Conservation (phyloP, 2,888 invertebrate genomes). For the Mystacides longicornis region DNA sequence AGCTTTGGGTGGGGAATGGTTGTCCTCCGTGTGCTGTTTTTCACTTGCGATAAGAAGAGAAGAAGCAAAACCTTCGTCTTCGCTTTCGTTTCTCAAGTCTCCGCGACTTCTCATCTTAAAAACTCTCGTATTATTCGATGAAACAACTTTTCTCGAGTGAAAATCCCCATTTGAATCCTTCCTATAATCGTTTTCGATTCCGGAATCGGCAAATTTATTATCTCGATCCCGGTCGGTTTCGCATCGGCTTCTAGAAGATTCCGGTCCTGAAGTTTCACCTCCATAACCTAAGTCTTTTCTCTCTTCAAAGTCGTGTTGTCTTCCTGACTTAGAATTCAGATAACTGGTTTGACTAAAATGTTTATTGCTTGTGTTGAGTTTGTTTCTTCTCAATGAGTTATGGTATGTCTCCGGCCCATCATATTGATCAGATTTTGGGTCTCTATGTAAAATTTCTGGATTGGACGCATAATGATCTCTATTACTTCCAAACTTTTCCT, state of each 20-base stretch:
- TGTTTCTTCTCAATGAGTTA: constrained; percentile 54
- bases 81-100: constrained; percentile 49
- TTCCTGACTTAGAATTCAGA: constrained; percentile 31
- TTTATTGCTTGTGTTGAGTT: constrained; percentile 39
- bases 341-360: constrained; percentile 20
- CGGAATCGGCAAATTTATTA: constrained; percentile 66
- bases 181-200: constrained; percentile 74
- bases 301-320: constrained; percentile 37
- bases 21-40: constrained; percentile 64
- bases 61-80: constrained; percentile 63
- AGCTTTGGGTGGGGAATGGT: constrained; percentile 32
- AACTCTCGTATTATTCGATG: constrained; percentile 13
- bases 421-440: constrained; percentile 41
- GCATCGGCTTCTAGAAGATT: constrained; percentile 39
- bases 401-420: constrained; percentile 47
- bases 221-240: constrained; percentile 48
- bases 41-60: constrained; percentile 67
- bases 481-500: constrained; percentile 41
- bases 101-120: constrained; percentile 29
- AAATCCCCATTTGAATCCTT: constrained; percentile 60
- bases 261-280: constrained; percentile 39
- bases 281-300: constrained; percentile 47
- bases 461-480: constrained; percentile 54
- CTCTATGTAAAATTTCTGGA: constrained; percentile 51
- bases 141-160: constrained; percentile 32